phyloP scores from a whole-genome alignment of 2,797 vertebrate genomes.

The Hafferia zeledoni region DNA sequence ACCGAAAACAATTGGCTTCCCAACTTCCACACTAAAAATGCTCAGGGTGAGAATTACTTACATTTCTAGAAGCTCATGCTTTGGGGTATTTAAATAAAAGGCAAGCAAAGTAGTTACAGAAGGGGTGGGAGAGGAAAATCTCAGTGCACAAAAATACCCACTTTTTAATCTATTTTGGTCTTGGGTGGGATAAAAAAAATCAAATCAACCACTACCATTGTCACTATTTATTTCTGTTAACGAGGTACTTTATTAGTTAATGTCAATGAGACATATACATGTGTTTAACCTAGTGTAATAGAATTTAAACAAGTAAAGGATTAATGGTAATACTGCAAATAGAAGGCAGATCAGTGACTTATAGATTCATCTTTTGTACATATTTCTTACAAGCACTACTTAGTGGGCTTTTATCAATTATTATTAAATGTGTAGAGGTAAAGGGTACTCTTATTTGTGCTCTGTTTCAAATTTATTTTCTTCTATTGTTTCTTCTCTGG shows the following conservation, averaged over 20 bases:
- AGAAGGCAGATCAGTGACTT: background rate
- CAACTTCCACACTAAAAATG: background rate
- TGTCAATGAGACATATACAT: background rate
- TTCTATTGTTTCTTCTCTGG: background rate
- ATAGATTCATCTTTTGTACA: background rate
- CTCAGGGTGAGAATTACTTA: background rate
- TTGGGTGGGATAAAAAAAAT: background rate
- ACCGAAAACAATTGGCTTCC: background rate
- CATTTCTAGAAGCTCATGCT: background rate
- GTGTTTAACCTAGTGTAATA: background rate
- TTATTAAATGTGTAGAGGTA: background rate
- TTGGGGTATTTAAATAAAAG: background rate
- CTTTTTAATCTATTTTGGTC: background rate
- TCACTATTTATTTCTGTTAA: background rate
- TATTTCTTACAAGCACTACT: background rate
- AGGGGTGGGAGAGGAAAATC: background rate
- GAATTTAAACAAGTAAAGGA: background rate
- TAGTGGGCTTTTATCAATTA: background rate
- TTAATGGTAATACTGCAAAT: background rate
- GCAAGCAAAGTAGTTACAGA: background rate
- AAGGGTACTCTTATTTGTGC: background rate
- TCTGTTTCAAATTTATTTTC: background rate
- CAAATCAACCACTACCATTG: background rate
- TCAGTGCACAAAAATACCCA: background rate
- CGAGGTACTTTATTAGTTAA: background rate